These are phyloP conservation scores for Pollenia labialis DNA, from an alignment of 2,888 invertebrate species.

Conservation along the genomic window DNA sequence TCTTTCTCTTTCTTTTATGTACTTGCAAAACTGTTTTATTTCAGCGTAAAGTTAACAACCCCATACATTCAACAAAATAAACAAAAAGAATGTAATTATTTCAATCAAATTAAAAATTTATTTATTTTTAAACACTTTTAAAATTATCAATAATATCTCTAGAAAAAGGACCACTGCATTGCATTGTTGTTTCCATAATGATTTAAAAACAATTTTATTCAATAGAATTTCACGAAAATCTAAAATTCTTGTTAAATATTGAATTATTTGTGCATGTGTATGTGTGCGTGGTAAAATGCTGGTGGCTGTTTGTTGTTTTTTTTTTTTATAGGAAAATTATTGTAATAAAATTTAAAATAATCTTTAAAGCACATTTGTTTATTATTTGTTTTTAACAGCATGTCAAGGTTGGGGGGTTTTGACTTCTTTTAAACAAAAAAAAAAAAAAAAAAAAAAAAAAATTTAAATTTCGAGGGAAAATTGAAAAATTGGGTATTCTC, in stretches of 20 bases:
- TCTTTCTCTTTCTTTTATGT: too few relatives aligned
- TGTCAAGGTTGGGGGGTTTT: background rate
- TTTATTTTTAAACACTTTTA: conserved; percentile 37
- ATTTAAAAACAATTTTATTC: conserved; percentile 55
- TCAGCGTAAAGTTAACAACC: conserved; percentile 23
- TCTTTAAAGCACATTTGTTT: conserved; percentile 35
- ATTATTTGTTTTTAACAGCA: conserved; percentile 31
- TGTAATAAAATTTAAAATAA: conserved; percentile 35
- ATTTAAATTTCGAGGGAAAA: background rate
- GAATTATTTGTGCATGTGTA: conserved; percentile 18
- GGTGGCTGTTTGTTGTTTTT: conserved; percentile 46
- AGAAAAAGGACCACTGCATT: conserved; percentile 43
- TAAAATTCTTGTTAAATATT: conserved; percentile 18
- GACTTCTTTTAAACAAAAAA: background rate
- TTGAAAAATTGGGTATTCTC: conserved; percentile 55
- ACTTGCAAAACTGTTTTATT: too few relatives aligned
- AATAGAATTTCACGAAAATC: conserved; percentile 49
- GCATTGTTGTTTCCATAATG: conserved; percentile 18
- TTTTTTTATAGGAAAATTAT: conserved; percentile 3
- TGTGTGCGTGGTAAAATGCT: conserved; percentile 67
- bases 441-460: background rate
- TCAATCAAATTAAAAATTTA: conserved; percentile 39
- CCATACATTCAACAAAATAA: background rate
- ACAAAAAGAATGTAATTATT: conserved; percentile 5
- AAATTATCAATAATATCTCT: conserved; percentile 30